Percentiles rank a stretch among this genome's conserved stretches.
phyloP scores from a whole-genome alignment of 1,140 invertebrate species.

The Drosophila willistoni region DNA sequence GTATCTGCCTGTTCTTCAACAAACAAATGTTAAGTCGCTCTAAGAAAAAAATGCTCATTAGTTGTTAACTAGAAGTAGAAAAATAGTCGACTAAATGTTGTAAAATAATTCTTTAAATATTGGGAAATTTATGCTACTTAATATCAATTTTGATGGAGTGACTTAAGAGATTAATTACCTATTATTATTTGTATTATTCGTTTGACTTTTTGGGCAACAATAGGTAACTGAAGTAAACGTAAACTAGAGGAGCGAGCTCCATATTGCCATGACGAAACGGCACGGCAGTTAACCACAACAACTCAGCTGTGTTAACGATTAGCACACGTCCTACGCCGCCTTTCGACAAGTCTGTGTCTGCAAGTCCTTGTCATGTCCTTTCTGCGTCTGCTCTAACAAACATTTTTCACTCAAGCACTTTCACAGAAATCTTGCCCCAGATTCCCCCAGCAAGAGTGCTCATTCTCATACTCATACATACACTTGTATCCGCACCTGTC shows the following conservation, averaged over 20 bases:
- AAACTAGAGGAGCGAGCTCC: background rate
- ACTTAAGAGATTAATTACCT: too few relatives aligned
- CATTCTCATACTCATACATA: background rate
- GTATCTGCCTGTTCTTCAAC: too few relatives aligned
- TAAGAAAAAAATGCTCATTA: too few relatives aligned
- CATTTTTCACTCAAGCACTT: conserved; percentile 24
- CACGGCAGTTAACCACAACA: conserved; percentile 63
- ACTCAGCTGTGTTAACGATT: conserved; percentile 68
- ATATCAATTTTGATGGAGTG: too few relatives aligned
- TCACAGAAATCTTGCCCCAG: conserved; percentile 35
- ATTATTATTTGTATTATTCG: too few relatives aligned
- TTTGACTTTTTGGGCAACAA: too few relatives aligned
- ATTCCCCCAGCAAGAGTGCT: background rate
- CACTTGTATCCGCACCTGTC: background rate
- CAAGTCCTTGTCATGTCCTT: conserved; percentile 25
- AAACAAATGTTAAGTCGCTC: conserved; percentile 11
- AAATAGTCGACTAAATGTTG: too few relatives aligned
- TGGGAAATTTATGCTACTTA: too few relatives aligned
- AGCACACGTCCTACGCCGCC: conserved; percentile 38
- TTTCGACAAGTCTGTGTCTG: conserved; percentile 6
- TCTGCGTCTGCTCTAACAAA: background rate
- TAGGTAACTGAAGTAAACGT: background rate
- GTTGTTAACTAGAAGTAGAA: too few relatives aligned
- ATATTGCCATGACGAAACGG: conserved; percentile 66
- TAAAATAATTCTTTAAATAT: too few relatives aligned